phyloP scores from a whole-genome alignment of 1,140 invertebrate species.

The Apis cerana region DNA sequence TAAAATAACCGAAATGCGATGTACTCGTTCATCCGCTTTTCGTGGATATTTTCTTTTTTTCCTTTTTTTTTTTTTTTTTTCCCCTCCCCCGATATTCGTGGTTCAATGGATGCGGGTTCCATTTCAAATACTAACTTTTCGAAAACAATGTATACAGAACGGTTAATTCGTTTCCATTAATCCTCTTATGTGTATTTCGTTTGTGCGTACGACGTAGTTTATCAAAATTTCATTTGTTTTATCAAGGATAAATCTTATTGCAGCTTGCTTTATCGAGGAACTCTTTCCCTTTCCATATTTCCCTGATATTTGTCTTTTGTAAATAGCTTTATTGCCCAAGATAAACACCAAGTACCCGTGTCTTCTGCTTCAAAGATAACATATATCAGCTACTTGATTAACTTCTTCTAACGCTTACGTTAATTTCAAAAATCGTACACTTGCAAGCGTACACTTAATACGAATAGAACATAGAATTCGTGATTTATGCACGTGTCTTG shows the following conservation, averaged over 20 bases:
- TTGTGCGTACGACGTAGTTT: not conserved
- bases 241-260: slow-evolving; percentile 15
- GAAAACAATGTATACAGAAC: slow-evolving; percentile 9
- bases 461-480: no score
- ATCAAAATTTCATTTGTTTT: slow-evolving; percentile 24
- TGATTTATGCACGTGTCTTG: no score
- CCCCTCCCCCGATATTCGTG: not conserved
- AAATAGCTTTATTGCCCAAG: not conserved
- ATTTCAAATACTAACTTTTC: slow-evolving; percentile 13
- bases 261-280: not conserved
- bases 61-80: not conserved
- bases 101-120: slow-evolving; percentile 6
- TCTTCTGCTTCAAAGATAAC: not conserved
- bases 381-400: not conserved
- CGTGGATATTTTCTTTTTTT: not conserved
- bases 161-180: slow-evolving; percentile 32
- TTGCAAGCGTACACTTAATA: no score
- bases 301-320: not conserved
- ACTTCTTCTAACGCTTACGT: no score
- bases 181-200: slow-evolving; percentile 2
- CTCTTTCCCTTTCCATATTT: slow-evolving; percentile 20
- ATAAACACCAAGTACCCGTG: not conserved
- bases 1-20: slow-evolving; percentile 12
- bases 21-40: slow-evolving; percentile 1
- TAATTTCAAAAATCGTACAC: no score